Percentiles rank a stretch among this genome's conserved stretches.
Conservation (phyloP, 2,888 invertebrate species). For the Rhamnusium bicolor region DNA sequence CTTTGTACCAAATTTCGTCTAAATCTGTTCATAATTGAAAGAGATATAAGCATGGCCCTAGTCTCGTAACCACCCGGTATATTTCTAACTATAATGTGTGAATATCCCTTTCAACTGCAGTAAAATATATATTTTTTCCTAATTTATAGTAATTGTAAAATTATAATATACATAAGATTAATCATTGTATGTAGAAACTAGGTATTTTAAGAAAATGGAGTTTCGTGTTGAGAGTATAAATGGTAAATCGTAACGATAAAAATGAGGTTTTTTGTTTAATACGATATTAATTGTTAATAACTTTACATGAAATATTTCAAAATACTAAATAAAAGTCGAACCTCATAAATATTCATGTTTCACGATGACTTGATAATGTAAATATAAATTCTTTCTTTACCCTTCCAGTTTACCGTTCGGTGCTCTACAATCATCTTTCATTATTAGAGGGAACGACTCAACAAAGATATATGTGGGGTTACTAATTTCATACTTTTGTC, state of each 20-base stretch:
- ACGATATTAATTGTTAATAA: neutral
- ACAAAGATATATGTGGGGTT: conserved; percentile 12
- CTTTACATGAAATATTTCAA: neutral
- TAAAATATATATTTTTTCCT: no score
- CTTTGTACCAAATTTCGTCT: no score
- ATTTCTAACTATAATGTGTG: no score
- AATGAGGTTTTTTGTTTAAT: neutral
- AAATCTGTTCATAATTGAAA: no score
- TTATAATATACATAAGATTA: no score
- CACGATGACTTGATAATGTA: neutral
- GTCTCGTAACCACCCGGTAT: no score
- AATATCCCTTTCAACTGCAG: no score
- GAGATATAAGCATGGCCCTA: no score
- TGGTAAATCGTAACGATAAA: neutral
- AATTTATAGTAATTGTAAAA: no score
- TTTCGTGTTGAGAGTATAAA: neutral
- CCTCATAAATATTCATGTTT: conserved; percentile 7
- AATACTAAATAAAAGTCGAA: neutral
- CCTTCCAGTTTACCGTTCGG: neutral
- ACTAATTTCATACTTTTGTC: conserved; percentile 34
- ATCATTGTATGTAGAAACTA: no score
- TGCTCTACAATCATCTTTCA: conserved; percentile 16
- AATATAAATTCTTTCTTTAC: conserved; percentile 15
- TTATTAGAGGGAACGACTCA: conserved; percentile 9
- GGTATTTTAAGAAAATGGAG: neutral